Base-by-base conservation (phyloP, 1,140 invertebrate species). In the Dreissena polymorpha region DNA sequence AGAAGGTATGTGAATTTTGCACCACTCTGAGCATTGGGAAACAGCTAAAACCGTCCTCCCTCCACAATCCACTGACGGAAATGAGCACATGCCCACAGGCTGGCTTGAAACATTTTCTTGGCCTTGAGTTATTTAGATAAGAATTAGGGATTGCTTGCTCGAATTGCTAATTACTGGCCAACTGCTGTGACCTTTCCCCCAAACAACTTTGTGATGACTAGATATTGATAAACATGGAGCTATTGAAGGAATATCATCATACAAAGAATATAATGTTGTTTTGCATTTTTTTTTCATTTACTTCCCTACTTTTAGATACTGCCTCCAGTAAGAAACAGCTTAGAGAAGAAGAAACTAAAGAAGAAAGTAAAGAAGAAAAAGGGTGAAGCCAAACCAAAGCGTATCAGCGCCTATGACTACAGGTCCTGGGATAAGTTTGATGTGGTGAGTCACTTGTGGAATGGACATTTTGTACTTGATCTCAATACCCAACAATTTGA, bases 341-440 rank as follows among this genome's bases (percentile, higher is more conserved):
- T 92, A 7, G 76, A 88, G 8, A 90, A 90, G 57, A 92, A 92
- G 71, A 91, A 90, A 72, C 78, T 87, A 70, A 90, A 91, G 73
- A 91, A 89, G 70, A 91, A 88, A 83, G 90, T 89, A 75, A 86
- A 85, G 70, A 76, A 88, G 83, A 92, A 92, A 89, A 53, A 86
- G 83, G 84, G 89, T 70, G 88, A 84, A 70, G 81, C 87, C 76
- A 94, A 93, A 80, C 49, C 84, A 57, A 89, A 94, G 91, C 92
- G 93, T 91, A 89, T 94, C 90, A 89, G 90, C 89, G 89, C 92
- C 0, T 94, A 93, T 83, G 96, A 97, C 93, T 97, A 96, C 91
- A 81, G 92, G 50, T 93, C 95, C 27, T 97, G 96, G 96, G 96
- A 97, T 49, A 96, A 96, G 90, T 97, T 96, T 95, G 96, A 97